Conservation (phyloP, 2,888 invertebrate genomes). For the Incurvaria masculella region DNA sequence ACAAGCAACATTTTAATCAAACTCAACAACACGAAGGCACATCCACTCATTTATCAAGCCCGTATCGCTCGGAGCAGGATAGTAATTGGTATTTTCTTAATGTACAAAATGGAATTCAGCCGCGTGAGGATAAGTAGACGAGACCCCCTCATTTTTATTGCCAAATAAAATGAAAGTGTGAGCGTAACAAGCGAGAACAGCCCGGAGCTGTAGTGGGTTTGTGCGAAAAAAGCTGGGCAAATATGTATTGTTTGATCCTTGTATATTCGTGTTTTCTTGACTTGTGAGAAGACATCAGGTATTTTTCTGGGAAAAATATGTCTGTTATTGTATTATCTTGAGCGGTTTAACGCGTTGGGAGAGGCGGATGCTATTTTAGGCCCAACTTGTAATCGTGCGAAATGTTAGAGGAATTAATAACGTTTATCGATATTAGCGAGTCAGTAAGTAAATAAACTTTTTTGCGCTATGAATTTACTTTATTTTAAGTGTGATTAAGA, state of each 20-base stretch:
- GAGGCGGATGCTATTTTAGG: too few species aligned
- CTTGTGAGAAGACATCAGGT: background rate
- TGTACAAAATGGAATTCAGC: too few species aligned
- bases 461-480: too few species aligned
- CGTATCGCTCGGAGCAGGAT: conserved; percentile 45
- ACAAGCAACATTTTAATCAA: conserved; percentile 51
- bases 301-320: background rate
- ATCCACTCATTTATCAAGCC: conserved; percentile 53
- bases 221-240: background rate
- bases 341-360: too few species aligned
- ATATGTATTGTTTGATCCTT: background rate
- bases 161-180: background rate
- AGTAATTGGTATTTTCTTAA: too few species aligned
- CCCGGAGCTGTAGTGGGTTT: background rate
- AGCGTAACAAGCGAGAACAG: background rate
- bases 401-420: too few species aligned
- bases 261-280: background rate
- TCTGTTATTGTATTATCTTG: too few species aligned
- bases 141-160: background rate
- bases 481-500: too few species aligned
- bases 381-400: too few species aligned
- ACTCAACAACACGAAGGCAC: conserved; percentile 47
- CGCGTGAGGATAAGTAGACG: background rate
- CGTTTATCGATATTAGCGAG: too few species aligned
- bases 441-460: too few species aligned